Evolutionary conservation across 2,888 invertebrate genomes (phyloP).

Genomic region (Caenorhabditis japonica): DNA sequence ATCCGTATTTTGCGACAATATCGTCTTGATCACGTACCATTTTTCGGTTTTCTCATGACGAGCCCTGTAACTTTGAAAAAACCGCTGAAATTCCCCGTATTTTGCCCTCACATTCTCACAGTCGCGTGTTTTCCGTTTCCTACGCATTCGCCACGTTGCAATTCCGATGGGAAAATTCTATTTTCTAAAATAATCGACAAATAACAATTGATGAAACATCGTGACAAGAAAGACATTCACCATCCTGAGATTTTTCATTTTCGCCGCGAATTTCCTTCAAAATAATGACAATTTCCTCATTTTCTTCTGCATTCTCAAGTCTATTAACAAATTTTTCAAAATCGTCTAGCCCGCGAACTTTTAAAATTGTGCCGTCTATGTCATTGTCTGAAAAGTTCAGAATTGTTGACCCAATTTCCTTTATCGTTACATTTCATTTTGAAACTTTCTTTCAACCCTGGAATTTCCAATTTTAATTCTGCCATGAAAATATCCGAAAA

Average conservation of each 20-base stretch:
- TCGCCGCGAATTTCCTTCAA: constrained; percentile 10
- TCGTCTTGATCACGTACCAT: constrained; percentile 52
- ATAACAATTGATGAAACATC: too few relatives aligned
- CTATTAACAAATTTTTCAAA: constrained; percentile 28
- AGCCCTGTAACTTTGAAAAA: constrained; percentile 15
- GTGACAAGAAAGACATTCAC: too few relatives aligned
- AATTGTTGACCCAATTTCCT: too few relatives aligned
- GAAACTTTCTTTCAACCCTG: constrained; percentile 19
- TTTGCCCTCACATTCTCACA: constrained; percentile 21
- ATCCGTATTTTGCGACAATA: constrained; percentile 27
- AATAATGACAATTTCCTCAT: constrained; percentile 38
- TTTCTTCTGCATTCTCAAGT: constrained; percentile 19
- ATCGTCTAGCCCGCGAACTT: constrained; percentile 40
- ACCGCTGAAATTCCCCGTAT: neutral
- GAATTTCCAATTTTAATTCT: constrained; percentile 18
- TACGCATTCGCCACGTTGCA: constrained; percentile 35
- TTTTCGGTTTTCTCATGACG: constrained; percentile 35
- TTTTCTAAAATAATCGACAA: neutral
- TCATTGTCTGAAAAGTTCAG: constrained; percentile 16
- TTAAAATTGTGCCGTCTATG: constrained; percentile 15
- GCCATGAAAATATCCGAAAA: constrained; percentile 30
- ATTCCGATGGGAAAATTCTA: constrained; percentile 33
- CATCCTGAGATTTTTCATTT: neutral
- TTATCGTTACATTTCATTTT: constrained; percentile 37
- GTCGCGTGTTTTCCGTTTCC: constrained; percentile 43